Evolutionary conservation across 2,113 vertebrate genomes (phyloP).

Genomic region (Tursiops truncatus): DNA sequence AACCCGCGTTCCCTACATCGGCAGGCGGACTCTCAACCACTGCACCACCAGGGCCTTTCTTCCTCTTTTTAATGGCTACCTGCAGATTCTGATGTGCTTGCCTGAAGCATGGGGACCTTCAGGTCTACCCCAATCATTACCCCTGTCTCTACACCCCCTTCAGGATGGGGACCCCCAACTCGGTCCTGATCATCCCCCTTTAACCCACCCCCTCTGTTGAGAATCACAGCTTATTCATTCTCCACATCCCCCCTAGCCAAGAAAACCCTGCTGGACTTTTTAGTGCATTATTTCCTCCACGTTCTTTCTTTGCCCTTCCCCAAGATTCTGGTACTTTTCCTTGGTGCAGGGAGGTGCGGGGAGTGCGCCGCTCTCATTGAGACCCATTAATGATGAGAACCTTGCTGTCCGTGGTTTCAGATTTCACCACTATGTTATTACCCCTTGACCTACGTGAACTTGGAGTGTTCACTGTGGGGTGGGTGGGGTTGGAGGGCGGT

Average conservation of each 20-base stretch:
- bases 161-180: background rate
- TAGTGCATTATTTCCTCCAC: background rate
- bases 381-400: accelerated
- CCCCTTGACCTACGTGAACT: accelerated
- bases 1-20: no score
- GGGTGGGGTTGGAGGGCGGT: background rate
- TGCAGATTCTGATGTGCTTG: background rate
- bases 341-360: background rate
- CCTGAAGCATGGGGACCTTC: background rate
- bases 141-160: background rate
- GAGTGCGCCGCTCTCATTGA: background rate
- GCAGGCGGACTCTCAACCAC: no score
- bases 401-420: background rate
- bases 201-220: accelerated
- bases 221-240: background rate
- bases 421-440: background rate
- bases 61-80: background rate
- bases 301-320: background rate
- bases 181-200: accelerated
- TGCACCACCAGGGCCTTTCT: background rate
- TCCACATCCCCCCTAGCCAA: background rate
- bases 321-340: background rate
- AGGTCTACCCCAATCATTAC: no score
- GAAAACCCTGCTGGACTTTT: background rate
- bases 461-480: background rate